Evolutionary conservation across 1,140 invertebrate species (phyloP).

Genomic region (Drosophila tropicalis): DNA sequence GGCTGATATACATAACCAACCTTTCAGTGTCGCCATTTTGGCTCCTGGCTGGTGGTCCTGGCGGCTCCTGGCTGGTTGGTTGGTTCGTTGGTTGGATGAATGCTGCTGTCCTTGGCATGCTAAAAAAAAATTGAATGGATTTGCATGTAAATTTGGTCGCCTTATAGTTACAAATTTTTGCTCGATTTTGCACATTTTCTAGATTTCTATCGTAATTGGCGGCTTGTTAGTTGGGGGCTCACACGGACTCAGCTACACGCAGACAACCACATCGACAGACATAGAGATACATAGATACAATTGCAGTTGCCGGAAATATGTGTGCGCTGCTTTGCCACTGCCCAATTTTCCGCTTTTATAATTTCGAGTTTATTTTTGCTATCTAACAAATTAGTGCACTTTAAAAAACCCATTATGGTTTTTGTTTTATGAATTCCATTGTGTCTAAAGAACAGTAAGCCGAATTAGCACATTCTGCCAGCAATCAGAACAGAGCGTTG

Average conservation of each 20-base stretch:
- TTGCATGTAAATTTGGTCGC: conserved; percentile 77
- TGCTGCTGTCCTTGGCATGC: conserved; percentile 32
- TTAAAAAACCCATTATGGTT: too few relatives aligned
- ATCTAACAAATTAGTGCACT: neutral
- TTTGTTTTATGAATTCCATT: too few relatives aligned
- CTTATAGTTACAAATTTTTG: conserved; percentile 76
- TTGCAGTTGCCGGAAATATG: neutral
- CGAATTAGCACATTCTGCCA: too few relatives aligned
- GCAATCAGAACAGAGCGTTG: too few relatives aligned
- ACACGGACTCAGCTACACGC: too few relatives aligned
- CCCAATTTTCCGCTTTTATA: neutral
- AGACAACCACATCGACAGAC: neutral
- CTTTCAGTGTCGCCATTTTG: conserved; percentile 49
- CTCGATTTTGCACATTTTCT: conserved; percentile 78
- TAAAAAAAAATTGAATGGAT: conserved; percentile 61
- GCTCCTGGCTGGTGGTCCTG: conserved; percentile 38
- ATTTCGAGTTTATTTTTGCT: neutral
- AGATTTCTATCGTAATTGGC: conserved; percentile 79
- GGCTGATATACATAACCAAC: conserved; percentile 40
- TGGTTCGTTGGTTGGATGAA: neutral
- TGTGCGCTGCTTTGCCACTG: neutral
- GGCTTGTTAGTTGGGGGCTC: conserved; percentile 59
- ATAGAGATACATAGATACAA: neutral
- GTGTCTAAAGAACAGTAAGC: too few relatives aligned
- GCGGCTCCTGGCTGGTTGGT: conserved; percentile 43